Evolutionary conservation across 2,888 invertebrate species (phyloP).

Genomic region (Yponomeuta cagnagella): DNA sequence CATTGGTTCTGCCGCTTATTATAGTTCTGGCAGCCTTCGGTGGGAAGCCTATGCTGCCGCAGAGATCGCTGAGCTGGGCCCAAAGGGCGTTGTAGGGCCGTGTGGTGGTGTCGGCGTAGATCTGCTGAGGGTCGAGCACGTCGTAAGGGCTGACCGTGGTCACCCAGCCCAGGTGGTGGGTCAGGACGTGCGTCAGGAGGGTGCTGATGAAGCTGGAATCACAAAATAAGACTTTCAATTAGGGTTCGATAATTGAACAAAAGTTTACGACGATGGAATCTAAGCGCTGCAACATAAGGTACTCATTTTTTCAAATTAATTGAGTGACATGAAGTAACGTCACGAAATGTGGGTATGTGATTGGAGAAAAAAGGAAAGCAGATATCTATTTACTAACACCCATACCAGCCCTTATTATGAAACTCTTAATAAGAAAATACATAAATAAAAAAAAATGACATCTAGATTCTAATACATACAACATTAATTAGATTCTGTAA

Average conservation of each 20-base stretch:
- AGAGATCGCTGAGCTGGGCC: conserved; percentile 91
- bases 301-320: too few species aligned
- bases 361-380: too few species aligned
- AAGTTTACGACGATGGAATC: too few species aligned
- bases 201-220: conserved; percentile 91
- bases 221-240: conserved; percentile 20
- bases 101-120: conserved; percentile 46
- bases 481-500: too few species aligned
- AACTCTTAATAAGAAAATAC: too few species aligned
- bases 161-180: conserved; percentile 95
- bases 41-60: conserved; percentile 89
- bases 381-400: too few species aligned
- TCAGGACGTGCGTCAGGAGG: conserved; percentile 89
- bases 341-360: too few species aligned
- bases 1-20: conserved; percentile 81
- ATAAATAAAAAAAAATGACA: too few species aligned
- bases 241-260: background rate
- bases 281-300: too few species aligned
- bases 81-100: conserved; percentile 90
- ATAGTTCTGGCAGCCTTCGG: conserved; percentile 86
- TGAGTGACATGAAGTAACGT: too few species aligned
- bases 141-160: conserved; percentile 80
- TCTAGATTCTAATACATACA: too few species aligned
- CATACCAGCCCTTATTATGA: too few species aligned
- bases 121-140: conserved; percentile 43